Evolutionary conservation across 2,113 vertebrate species (phyloP).

Genomic region (Hyperoodon ampullatus): DNA sequence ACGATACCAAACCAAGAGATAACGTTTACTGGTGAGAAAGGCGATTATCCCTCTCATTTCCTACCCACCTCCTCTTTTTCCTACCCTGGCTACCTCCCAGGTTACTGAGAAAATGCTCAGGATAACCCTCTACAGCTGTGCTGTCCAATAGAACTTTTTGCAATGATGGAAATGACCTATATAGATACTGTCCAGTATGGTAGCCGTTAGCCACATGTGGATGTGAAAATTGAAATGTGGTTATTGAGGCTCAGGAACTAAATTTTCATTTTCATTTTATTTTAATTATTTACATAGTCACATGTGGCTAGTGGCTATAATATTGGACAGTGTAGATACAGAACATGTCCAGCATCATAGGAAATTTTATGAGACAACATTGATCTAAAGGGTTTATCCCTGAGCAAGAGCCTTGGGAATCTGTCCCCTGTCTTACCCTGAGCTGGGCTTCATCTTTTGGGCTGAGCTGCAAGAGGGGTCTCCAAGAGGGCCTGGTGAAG

Average conservation of each 20-base stretch:
- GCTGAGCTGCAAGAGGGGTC: background rate
- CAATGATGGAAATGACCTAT: background rate
- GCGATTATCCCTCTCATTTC: background rate
- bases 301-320: background rate
- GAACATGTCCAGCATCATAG: background rate
- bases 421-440: background rate
- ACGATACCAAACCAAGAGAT: background rate
- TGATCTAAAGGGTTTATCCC: background rate
- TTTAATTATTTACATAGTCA: background rate
- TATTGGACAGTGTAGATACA: background rate
- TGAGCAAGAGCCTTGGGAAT: background rate
- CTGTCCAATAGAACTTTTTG: background rate
- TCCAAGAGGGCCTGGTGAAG: background rate
- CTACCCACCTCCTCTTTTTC: background rate
- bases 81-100: background rate
- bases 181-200: background rate
- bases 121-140: background rate
- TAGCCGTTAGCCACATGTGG: background rate
- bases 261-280: conserved; percentile 1
- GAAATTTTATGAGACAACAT: background rate
- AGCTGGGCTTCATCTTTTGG: background rate
- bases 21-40: background rate
- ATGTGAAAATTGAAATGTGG: background rate
- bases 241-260: background rate
- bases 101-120: conserved; percentile 4